Base-by-base conservation (phyloP, 1,140 invertebrate genomes). In the Idris sp. region DNA sequence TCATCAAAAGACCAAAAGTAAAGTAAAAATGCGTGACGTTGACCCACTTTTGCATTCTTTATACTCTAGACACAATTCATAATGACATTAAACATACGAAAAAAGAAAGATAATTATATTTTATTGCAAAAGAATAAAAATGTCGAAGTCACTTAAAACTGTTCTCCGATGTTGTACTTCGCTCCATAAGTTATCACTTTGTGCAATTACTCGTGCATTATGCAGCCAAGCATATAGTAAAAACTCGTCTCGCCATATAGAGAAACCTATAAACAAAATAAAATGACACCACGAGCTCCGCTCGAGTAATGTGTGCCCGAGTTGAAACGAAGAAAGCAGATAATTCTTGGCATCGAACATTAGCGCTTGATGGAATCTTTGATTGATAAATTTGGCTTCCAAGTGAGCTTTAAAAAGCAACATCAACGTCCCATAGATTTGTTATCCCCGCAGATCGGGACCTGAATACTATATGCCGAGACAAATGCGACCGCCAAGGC, bases 401-500 rank as follows among this genome's bases (percentile, higher is more conserved):
- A 72, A 62, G 74, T 59, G 75, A 69, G 67, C n/a, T 46, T 69
- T 49, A 69, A 71, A 69, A 62, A 75, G 67, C 59, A 53, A 41
- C 78, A 56, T 62, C 61, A 62, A 61, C 41, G 61, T 76, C 61
- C 51, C 77, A 79, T 62, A 76, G 73, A 84, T 84, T 83, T 79
- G 79, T 85, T 83, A 84, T 82, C 75, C 77, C 26, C 72, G 28
- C 65, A 73, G 79, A 84, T 86, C 83, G 81, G 77, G n/a, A 68
- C 65, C 54, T 54, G 79, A 79, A 78, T 28, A 28, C n/a, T n/a
- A n/a, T 28, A 28, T 69, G 79, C 46, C 77, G 77, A 83, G 82
- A 84, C 79, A 87, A 87, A 86, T 86, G 81, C 79, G 78, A 75
- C 77, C 80, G 74, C 78, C 79, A 76, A 71, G 64, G 48, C 36